A percentile compares a stretch with the other conserved stretches of the same genome.
Conservation (phyloP, 1,140 invertebrate genomes). For the Nomia melanderi region DNA sequence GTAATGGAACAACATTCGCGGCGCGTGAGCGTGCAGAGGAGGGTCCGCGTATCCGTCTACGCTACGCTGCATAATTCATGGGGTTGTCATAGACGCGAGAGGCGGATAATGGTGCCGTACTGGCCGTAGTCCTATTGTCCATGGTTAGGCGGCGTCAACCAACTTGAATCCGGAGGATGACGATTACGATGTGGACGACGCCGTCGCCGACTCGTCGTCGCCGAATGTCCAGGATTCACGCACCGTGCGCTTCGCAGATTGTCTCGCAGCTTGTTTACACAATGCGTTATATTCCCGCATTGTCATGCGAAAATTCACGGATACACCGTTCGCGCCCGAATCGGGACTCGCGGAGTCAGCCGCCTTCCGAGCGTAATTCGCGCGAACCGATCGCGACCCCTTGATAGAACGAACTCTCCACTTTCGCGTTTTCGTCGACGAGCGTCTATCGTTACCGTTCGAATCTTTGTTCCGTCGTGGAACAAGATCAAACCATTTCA, state of each 20-base stretch:
- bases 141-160: slow-evolving; percentile 62
- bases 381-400: too few species aligned
- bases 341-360: background rate
- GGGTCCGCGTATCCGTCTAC: slow-evolving; percentile 75
- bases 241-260: slow-evolving; percentile 46
- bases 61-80: slow-evolving; percentile 80
- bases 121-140: slow-evolving; percentile 72
- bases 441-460: too few species aligned
- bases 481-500: too few species aligned
- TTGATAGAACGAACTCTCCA: too few species aligned
- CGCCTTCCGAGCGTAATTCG: background rate
- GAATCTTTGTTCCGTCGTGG: too few species aligned
- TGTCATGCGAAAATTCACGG: slow-evolving; percentile 52
- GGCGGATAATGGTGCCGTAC: slow-evolving; percentile 76
- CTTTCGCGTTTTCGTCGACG: too few species aligned
- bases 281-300: slow-evolving; percentile 53
- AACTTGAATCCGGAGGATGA: slow-evolving; percentile 64
- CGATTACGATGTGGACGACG: slow-evolving; percentile 60
- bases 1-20: slow-evolving; percentile 69
- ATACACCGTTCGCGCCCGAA: slow-evolving; percentile 20
- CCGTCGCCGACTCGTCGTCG: slow-evolving; percentile 57
- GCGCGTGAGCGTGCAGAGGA: slow-evolving; percentile 49
- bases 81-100: slow-evolving; percentile 78
- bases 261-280: slow-evolving; percentile 50
- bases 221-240: slow-evolving; percentile 69